phyloP scores from a whole-genome alignment of 2,113 vertebrate species.

The Urocynchramus pylzowi region DNA sequence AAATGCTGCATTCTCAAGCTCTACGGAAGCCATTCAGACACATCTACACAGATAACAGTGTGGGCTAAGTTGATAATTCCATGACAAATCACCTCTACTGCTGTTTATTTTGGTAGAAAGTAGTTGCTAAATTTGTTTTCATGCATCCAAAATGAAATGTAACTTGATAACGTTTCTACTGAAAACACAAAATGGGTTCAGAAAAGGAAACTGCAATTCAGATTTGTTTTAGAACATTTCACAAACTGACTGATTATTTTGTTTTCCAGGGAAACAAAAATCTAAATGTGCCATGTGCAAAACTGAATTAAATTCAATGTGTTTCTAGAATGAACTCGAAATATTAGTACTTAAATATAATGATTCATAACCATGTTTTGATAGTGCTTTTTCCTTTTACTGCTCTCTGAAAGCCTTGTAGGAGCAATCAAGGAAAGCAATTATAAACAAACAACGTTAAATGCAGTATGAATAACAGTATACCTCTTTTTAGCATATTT shows the following conservation, averaged over 20 bases:
- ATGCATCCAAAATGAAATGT: not conserved
- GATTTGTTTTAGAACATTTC: not conserved
- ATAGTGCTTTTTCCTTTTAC: not conserved
- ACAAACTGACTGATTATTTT: not conserved
- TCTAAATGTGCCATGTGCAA: not conserved
- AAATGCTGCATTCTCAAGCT: not conserved
- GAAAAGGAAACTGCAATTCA: constrained; percentile 2
- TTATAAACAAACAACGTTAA: not conserved
- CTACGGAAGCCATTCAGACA: constrained; percentile 8
- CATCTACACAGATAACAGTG: not conserved
- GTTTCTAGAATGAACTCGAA: not conserved
- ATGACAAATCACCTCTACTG: not conserved
- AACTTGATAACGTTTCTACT: not conserved
- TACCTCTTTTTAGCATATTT: not conserved
- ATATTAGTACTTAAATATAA: not conserved
- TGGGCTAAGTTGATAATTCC: not conserved
- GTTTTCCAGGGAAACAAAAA: not conserved
- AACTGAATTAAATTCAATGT: not conserved
- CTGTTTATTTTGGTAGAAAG: constrained; percentile 3
- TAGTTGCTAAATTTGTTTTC: not conserved
- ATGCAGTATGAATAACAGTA: not conserved
- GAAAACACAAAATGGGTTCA: not conserved
- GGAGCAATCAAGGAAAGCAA: not conserved
- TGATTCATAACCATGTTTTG: not conserved
- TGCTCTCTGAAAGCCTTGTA: not conserved